Base-by-base conservation (phyloP, 2,113 vertebrate genomes). In the Neomonachus schauinslandi region DNA sequence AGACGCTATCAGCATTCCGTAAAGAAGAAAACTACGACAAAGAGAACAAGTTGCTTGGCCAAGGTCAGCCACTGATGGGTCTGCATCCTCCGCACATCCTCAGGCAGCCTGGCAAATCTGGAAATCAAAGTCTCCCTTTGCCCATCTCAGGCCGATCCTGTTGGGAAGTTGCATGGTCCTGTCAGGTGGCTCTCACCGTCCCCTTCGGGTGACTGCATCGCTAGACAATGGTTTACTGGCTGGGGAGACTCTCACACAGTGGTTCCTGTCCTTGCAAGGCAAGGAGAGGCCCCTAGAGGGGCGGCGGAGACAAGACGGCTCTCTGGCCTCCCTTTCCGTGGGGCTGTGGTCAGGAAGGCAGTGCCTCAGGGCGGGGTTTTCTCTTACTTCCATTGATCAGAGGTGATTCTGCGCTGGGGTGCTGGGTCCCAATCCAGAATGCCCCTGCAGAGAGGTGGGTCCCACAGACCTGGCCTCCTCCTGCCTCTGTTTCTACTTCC, bases 261-360 rank as follows among this genome's bases (percentile, higher is more conserved):
- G 33, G 33, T 7, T 33, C 16, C 22, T 51, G 61, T 86, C 42
- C 74, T 15, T 9, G 63, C 18, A 13, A 42, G 36, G 65, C 22
- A 5, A 16, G 42, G 6, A 65, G 46, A 88, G 42, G n/a, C 16
- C 84, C 51, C 92, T 14, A 19, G 26, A 26, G 46, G 15, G 14
- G 8, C 28, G 4, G 28, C 0, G 0, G 63, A 16, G 72, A 4
- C 13, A 16, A 33, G 14, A 12, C 6, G 0, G 61, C 19, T 59
- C 63, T 72, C 26, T 7, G 33, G 12, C 14, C n/a, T 39, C 31
- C 10, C 36, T 71, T 18, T 5, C 28, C 31, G 28, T 2, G 19
- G 69, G 33, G 8, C 4, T 12, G 28, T 0, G 5, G 69, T 82
- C 57, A 4, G 80, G 42, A 33, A 26, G 39, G 24, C 3, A 2